A percentile compares a stretch with the other conserved stretches of the same genome.
These are phyloP conservation scores for Oceanodroma leucorhoa DNA, from an alignment of 2,797 vertebrate species.

Conservation along the genomic window DNA sequence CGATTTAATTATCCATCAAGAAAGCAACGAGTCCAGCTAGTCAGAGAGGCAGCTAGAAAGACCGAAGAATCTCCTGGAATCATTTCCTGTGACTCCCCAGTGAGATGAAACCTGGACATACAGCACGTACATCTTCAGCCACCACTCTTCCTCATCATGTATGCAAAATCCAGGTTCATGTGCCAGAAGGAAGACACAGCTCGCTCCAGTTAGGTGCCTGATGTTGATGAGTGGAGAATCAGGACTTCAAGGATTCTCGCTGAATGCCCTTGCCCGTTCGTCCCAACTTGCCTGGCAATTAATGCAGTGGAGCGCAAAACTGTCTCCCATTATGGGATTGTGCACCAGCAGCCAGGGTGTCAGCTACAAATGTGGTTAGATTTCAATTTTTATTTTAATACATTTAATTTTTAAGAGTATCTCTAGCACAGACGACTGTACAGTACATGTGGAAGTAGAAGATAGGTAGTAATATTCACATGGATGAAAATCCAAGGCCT, in stretches of 20 bases:
- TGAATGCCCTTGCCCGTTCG: background rate
- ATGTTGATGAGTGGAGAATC: background rate
- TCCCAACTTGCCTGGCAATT: background rate
- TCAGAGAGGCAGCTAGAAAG: background rate
- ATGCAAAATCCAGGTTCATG: background rate
- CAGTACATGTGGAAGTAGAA: background rate
- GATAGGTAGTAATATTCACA: background rate
- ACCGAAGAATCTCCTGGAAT: background rate
- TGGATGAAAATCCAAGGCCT: background rate
- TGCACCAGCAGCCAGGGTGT: background rate
- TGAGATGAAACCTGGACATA: background rate
- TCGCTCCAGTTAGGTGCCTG: background rate
- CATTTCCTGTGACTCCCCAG: background rate
- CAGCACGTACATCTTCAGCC: background rate
- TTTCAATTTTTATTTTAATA: background rate
- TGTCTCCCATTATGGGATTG: background rate
- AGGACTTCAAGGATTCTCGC: background rate
- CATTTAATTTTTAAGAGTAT: background rate
- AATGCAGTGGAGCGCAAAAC: background rate
- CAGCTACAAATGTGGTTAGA: background rate
- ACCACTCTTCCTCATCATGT: background rate
- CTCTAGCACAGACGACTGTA: background rate
- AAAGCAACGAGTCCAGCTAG: background rate
- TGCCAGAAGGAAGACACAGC: background rate
- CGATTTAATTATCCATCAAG: background rate